phyloP scores from a whole-genome alignment of 2,113 vertebrate species.

The Erythrocercus mccallii region DNA sequence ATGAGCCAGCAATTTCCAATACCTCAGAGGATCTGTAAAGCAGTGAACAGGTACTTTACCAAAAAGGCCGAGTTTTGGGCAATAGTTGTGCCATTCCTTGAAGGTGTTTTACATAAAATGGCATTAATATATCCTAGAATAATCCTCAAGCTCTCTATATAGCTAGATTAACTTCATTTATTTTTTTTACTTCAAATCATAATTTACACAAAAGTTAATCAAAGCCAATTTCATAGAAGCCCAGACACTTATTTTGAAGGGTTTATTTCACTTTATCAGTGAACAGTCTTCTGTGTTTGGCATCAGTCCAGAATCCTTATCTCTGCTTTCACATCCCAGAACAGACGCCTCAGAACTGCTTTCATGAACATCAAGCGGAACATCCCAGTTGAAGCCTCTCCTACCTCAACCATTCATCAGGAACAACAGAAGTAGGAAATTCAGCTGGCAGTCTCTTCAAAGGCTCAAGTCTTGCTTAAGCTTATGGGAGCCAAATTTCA shows the following conservation, averaged over 20 bases:
- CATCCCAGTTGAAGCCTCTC: neutral
- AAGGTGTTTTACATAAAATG: neutral
- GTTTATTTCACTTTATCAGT: neutral
- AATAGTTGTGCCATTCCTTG: neutral
- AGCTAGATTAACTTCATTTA: neutral
- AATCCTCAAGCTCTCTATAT: neutral
- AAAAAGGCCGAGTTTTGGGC: neutral
- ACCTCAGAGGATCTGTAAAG: constrained; percentile 70
- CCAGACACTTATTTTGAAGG: neutral
- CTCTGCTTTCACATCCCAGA: neutral
- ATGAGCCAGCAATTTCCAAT: neutral
- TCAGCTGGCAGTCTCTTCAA: neutral
- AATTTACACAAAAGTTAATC: neutral
- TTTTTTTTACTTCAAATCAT: neutral
- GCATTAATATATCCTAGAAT: neutral
- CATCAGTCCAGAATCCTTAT: neutral
- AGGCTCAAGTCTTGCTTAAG: neutral
- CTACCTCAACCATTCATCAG: neutral
- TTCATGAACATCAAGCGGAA: neutral
- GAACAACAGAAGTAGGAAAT: neutral
- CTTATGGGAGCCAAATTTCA: neutral
- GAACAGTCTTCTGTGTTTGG: neutral
- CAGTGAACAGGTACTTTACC: neutral
- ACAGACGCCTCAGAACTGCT: neutral
- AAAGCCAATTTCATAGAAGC: neutral